Base-by-base conservation (phyloP, 2,797 vertebrate species). In the Staurois parvus region DNA sequence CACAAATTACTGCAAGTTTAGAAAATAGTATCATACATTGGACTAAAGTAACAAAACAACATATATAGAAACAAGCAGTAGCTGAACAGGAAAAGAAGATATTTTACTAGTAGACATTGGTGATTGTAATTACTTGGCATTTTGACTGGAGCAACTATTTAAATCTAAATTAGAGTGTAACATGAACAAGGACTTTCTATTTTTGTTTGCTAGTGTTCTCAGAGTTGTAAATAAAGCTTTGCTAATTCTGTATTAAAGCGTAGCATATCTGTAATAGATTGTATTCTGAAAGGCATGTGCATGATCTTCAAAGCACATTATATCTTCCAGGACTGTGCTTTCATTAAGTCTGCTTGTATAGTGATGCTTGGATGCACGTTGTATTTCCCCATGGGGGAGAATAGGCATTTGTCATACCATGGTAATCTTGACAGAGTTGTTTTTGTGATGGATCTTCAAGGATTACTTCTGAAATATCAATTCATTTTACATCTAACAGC, bases 371-470 rank as follows among this genome's bases (percentile, higher is more conserved):
- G 73, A 34, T 82, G 84, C 66, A 83, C 85, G 67, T 17, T 52
- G 74, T 82, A 48, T 86, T 83, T 69, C 69, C 85, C 81, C 59
- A 83, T 59, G 68, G 67, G 81, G 73, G 67, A 72, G 72, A 77
- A 34, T 45, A 81, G 34, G 67, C 37, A 72, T 82, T 86, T 86
- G 85, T 86, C 74, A 86, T 45, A 86, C 19, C 26, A 64, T 72
- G 45, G 64, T 76, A 64, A 77, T 67, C 48, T 48, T 72, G 79
- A 73, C 72, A 81, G 59, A 64, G 59, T 74, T 70, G 40, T 78
- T 77, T 59, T 59, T 86, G 85, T 78, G n/a, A 72, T 62, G 45
- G 17, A 82, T 77, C n/a, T 13, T 83, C 37, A 76, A 73, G 74
- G 40, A 86, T 78, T 86, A 78, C 56, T 56, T 74, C 68, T 66